Evolutionary conservation across 2,113 vertebrate genomes (phyloP).

Genomic region (Bufo bufo): DNA sequence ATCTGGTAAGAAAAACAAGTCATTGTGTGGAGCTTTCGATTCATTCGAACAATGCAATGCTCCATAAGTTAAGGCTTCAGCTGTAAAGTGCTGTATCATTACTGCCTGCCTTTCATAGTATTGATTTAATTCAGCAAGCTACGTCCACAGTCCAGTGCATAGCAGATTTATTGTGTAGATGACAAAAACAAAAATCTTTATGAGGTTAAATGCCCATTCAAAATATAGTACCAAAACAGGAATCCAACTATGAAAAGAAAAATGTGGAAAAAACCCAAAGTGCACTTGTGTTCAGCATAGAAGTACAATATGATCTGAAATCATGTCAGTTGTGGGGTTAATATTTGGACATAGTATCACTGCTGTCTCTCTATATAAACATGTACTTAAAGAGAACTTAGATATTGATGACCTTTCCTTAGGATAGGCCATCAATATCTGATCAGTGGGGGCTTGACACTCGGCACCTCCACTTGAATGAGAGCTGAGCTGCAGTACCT

Average conservation of each 20-base stretch:
- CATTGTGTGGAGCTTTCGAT: neutral
- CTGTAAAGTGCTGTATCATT: neutral
- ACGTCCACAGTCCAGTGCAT: neutral
- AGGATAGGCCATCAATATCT: too few species aligned
- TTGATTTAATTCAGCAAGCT: neutral
- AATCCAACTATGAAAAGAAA: neutral
- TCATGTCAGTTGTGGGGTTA: too few species aligned
- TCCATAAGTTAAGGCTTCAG: neutral
- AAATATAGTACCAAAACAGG: neutral
- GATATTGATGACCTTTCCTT: too few species aligned
- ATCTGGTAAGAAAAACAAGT: neutral
- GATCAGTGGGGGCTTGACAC: too few species aligned
- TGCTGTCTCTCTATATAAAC: too few species aligned
- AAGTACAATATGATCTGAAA: neutral
- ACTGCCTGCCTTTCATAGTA: slow-evolving; percentile 6
- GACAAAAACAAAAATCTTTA: slow-evolving; percentile 13
- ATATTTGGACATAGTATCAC: too few species aligned
- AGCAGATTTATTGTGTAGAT: slow-evolving; percentile 5
- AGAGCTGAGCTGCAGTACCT: too few species aligned
- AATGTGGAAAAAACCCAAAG: neutral
- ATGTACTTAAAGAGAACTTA: too few species aligned
- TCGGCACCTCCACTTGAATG: too few species aligned
- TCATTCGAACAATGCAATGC: neutral
- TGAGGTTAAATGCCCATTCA: neutral
- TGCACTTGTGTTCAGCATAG: neutral